Base-by-base conservation (phyloP, 2,888 invertebrate genomes). In the Kuschelorhynchus macadamiae region DNA sequence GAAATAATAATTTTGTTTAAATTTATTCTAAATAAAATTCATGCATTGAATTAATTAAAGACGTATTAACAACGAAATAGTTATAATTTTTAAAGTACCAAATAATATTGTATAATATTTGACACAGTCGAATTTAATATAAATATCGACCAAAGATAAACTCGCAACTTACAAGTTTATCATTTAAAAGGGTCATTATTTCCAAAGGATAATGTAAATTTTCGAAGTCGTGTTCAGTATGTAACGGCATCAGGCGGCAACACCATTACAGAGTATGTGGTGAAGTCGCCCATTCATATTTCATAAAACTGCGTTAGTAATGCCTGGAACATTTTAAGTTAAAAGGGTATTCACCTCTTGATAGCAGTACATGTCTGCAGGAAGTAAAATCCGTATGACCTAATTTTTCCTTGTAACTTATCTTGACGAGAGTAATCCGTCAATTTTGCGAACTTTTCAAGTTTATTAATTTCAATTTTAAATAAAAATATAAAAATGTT, bases 241-340 rank as follows among this genome's bases (percentile, higher is more conserved):
- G 52, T 73, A 73, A 71, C 73, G 73, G 73, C 25, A 60, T 52
- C 64, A 50, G 9, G 47, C n/a, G n/a, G n/a, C 52, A 57, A 64
- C 63, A 49, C 49, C 46, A 68, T 44, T 42, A 63, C 52, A 33
- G 36, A 21, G 44, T 63, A 70, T 69, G 71, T 55, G 60, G 53
- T 55, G 46, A 50, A 56, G 30, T 55, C 17, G 47, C 59, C 65
- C 53, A 70, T 68, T 70, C 68, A 71, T 74, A 72, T 73, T 74
- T 73, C 72, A 73, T 71, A 65, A 72, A 74, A 65, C 70, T 33
- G 74, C 71, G 73, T 64, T 72, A 70, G 57, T 63, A 59, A 49
- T 69, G 66, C 66, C 50, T 32, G 71, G 65, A 71, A 44, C 64
- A 20, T 46, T 55, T 61, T 50, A 14, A n/a, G 20, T 60, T 49